Evolutionary conservation across 2,113 vertebrate species (phyloP).

Genomic region (Orthonyx spaldingii): DNA sequence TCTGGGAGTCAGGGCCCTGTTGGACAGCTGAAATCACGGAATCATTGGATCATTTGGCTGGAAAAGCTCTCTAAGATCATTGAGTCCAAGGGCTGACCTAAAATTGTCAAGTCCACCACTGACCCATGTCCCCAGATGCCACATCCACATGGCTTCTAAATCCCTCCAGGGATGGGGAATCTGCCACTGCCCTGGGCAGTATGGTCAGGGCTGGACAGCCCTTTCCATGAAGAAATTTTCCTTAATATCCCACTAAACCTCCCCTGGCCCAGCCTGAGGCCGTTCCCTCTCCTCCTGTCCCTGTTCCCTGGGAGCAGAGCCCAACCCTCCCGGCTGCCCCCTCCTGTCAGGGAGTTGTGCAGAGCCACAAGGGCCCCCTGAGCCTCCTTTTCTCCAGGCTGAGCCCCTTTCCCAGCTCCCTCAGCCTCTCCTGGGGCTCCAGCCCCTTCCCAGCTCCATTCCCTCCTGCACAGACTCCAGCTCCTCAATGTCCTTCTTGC

Average conservation of each 20-base stretch:
- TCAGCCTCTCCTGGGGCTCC: accelerated
- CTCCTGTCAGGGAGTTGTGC: background rate
- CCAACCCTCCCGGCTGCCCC: accelerated
- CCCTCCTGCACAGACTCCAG: accelerated
- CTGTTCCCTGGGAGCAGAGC: background rate
- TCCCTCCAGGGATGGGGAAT: background rate
- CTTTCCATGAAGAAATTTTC: background rate
- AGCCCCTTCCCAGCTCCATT: background rate
- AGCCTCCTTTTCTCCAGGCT: background rate
- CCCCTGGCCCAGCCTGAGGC: accelerated
- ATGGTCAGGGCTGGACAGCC: background rate
- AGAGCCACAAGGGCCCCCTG: background rate
- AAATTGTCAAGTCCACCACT: background rate
- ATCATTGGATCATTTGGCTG: background rate
- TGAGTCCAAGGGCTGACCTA: no score
- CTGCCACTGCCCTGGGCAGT: background rate
- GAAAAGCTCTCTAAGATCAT: background rate
- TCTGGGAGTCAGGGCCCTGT: accelerated
- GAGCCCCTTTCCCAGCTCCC: background rate
- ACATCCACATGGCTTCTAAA: background rate
- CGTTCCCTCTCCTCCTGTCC: accelerated
- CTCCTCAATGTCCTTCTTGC: background rate
- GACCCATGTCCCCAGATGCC: background rate
- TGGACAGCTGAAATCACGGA: background rate
- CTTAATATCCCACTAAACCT: background rate